Conservation (phyloP, 2,113 vertebrate species). For the Chrysochloris asiatica region DNA sequence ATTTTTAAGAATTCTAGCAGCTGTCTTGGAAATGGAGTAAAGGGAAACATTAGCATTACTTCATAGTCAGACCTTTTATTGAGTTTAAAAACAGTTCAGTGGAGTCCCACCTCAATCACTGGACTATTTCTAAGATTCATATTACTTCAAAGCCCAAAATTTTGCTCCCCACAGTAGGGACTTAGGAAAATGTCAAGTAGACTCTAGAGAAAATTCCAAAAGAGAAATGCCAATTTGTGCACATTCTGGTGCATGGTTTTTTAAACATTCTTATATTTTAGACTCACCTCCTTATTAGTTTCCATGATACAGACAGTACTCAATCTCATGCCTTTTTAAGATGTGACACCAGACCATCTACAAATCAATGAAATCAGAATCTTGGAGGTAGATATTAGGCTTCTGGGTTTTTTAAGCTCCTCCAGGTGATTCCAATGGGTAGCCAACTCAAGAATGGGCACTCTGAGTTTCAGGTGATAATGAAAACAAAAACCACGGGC, state of each 20-base stretch:
- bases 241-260: background rate
- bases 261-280: background rate
- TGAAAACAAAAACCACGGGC: background rate
- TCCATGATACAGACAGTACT: background rate
- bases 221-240: background rate
- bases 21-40: background rate
- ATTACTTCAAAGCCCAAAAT: background rate
- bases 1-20: conserved; percentile 5
- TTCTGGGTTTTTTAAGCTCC: background rate
- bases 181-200: background rate
- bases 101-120: background rate
- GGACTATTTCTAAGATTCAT: background rate
- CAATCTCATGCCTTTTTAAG: background rate
- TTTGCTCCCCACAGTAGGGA: background rate
- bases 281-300: conserved; percentile 12
- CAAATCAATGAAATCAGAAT: conserved; percentile 1
- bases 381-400: background rate
- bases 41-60: background rate
- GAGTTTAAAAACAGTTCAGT: background rate
- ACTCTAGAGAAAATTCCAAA: background rate
- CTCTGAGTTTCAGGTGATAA: background rate
- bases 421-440: background rate
- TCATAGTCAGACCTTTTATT: background rate
- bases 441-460: background rate
- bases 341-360: background rate